Conservation (phyloP, 30 jellyfish, hydroid and myxozoan genomes). For the Turritopsis dohrnii region DNA sequence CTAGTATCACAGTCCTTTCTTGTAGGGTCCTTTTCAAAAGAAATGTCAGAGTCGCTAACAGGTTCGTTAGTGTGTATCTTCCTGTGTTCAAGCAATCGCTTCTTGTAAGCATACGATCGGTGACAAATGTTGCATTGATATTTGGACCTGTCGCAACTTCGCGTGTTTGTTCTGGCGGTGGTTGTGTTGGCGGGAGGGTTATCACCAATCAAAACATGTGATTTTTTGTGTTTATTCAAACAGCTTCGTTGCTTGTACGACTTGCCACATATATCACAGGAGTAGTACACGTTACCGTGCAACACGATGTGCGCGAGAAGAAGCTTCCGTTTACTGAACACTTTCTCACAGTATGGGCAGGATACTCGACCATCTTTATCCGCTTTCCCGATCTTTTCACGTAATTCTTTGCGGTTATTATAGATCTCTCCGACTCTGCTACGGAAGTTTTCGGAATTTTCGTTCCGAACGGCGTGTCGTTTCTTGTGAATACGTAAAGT, state of each 20-base stretch:
- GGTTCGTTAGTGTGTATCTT: background rate
- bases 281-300: conserved; percentile 1
- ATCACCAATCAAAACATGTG: background rate
- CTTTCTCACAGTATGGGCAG: conserved; percentile 18
- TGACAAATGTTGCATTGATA: background rate
- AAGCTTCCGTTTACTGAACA: conserved; percentile 11
- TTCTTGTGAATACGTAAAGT: conserved; percentile 23
- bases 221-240: background rate
- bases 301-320: conserved; percentile 12
- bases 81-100: background rate
- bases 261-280: conserved; percentile 22
- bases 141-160: background rate
- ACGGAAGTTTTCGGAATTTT: background rate
- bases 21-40: background rate
- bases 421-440: background rate
- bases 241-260: conserved; percentile 13
- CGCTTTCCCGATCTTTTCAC: conserved; percentile 8
- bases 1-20: background rate
- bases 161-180: background rate
- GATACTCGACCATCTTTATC: conserved; percentile 16
- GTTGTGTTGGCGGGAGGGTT: background rate
- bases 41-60: background rate
- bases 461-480: conserved; percentile 17
- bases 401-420: background rate
- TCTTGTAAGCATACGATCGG: background rate